Evolutionary conservation across 2,888 invertebrate genomes (phyloP), one percentile per base, ranked within the genome.

Genomic region (Ormyrus labotus): DNA sequence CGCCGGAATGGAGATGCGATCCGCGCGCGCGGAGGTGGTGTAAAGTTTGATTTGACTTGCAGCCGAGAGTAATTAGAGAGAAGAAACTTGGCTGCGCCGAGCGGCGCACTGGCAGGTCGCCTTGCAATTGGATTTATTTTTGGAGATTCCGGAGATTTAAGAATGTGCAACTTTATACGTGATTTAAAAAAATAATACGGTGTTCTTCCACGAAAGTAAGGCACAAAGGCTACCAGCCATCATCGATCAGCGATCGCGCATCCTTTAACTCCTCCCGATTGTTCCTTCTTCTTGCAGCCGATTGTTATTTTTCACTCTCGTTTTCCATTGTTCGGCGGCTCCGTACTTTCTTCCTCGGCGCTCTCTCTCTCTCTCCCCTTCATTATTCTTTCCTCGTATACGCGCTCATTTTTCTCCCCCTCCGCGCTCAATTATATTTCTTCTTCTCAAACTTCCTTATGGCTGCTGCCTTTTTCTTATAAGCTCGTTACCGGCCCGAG

Each of bases 381-480:
- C 55, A 55, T 69, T 69, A 19, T 78, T 70, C 64, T 48, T 61
- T 68, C 48, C 50, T 13, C 51, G 47, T 34, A 34, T 64, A 50
- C 57, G 73, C 34, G 47, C 47, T 11, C 57, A 55, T 61, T 67
- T 60, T 57, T 51, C 57, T 55, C 60, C 51, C 34, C 57, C 60
- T 60, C 34, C 34, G 34, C 34, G 34, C 55, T 53, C 78, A 51
- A 55, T 68, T 61, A n/a, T 47, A 34, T 45, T 70, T 67, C 73
- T 53, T n/a, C 48, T 53, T n/a, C 13, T 58, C 50, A 48, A 61
- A 64, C 61, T 72, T 67, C 65, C 72, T 78, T 68, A 72, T 61
- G 72, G 58, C 55, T 53, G 48, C n/a, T 77, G 51, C 57, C 53
- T 51, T 61, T 48, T 8, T n/a, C 13, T 50, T 13, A 58, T 61